Base-by-base conservation (phyloP, 2,113 vertebrate genomes). In the Rafetus swinhoei region DNA sequence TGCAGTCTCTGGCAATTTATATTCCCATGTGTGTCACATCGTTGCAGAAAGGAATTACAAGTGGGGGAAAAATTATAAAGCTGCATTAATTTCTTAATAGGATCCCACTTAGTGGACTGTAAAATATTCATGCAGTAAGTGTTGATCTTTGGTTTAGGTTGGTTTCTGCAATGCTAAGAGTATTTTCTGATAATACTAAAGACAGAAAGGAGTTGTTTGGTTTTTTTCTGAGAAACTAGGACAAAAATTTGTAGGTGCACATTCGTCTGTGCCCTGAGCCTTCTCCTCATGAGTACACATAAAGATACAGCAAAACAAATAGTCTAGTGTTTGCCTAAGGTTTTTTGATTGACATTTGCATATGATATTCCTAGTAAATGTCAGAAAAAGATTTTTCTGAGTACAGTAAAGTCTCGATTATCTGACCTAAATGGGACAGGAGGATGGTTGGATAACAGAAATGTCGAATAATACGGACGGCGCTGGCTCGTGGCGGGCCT, bases 81-180 rank as follows among this genome's bases (percentile, higher is more conserved):
- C 19, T 55, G 29, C 80, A 92, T 91, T 85, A 55, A 84, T 93
- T 93, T 92, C 89, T 92, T 95, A 91, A 88, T 85, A 96, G 93
- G 54, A 11, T 27, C 39, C 57, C 79, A 59, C 55, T 79, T 82
- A 94, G 45, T 14, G 50, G n/a, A 2, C 55, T 76, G 59, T 91
- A 86, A 96, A 97, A 92, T 88, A 93, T 81, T 79, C 83, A 82
- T 7, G 2, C 7, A 85, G 5, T 45, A 77, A 86, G 87, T 35
- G 27, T 3, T 93, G 35, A 45, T 84, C 82, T 90, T 89, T 90
- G 83, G 81, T 88, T 92, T 87, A 86, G 76, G 24, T 0, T 29
- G 50, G 14, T 7, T 0, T 12, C 9, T 1, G 52, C 16, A 74
- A 15, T 29, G 62, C 56, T 59, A 13, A 56, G 85, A n/a, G 1